A percentile compares a stretch with the other conserved stretches of the same genome.
phyloP scores from a whole-genome alignment of 1,140 invertebrate genomes.

The Galleria mellonella region DNA sequence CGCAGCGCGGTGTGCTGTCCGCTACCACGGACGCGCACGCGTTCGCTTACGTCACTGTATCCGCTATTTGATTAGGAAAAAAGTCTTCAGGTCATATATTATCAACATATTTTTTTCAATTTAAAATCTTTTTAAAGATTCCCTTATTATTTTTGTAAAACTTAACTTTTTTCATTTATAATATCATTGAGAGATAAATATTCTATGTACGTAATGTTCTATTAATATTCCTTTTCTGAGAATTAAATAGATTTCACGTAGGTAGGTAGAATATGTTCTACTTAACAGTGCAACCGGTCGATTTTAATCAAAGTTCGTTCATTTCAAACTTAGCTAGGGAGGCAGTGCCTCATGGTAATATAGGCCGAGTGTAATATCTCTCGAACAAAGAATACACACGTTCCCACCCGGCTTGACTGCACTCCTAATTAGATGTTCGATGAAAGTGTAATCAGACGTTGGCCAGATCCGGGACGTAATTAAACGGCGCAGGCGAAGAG shows the following conservation, averaged over 20 bases:
- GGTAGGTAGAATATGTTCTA: no score
- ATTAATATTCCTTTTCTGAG: no score
- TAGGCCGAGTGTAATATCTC: constrained; percentile 47
- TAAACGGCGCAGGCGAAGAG: constrained; percentile 71
- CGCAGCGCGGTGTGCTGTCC: constrained; percentile 28
- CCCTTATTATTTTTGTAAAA: not conserved
- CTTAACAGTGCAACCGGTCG: constrained; percentile 28
- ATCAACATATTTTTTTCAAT: constrained; percentile 9
- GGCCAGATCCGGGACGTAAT: constrained; percentile 68
- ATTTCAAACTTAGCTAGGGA: constrained; percentile 39
- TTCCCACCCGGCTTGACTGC: constrained; percentile 46
- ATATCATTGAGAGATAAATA: not conserved
- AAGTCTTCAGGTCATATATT: constrained; percentile 46
- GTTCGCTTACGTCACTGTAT: not conserved
- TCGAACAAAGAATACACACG: constrained; percentile 62
- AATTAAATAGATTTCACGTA: not conserved
- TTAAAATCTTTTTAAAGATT: no score
- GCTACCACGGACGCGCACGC: constrained; percentile 24
- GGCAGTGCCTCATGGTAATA: constrained; percentile 32
- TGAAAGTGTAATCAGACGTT: constrained; percentile 72
- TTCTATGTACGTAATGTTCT: no score
- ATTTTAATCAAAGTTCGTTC: constrained; percentile 56
- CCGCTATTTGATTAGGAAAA: constrained; percentile 46
- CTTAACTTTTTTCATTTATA: not conserved
- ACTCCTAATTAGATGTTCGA: constrained; percentile 72